These are phyloP conservation scores for Sigmodon hispidus DNA, from an alignment of 2,113 vertebrate genomes.

Conservation along the genomic window DNA sequence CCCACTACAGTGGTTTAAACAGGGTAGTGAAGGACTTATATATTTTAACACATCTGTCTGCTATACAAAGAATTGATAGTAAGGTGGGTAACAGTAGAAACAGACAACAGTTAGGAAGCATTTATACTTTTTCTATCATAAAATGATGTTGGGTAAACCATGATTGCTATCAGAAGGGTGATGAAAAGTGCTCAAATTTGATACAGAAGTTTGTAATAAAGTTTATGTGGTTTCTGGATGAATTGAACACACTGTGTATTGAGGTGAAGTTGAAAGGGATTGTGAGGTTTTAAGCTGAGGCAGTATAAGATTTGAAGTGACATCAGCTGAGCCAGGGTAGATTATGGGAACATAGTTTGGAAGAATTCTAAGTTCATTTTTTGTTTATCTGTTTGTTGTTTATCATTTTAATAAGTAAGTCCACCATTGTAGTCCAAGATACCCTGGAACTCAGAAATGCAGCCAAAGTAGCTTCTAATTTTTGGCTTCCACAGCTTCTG, in stretches of 20 bases:
- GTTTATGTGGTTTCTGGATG: slow-evolving; percentile 7
- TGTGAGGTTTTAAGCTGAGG: neutral
- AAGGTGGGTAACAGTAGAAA: neutral
- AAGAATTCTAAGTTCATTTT: neutral
- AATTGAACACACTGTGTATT: neutral
- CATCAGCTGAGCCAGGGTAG: neutral
- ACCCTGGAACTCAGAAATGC: neutral
- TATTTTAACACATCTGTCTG: neutral
- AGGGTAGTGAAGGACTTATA: too few species aligned
- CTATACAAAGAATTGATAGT: neutral
- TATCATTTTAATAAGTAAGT: neutral
- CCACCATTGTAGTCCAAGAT: neutral
- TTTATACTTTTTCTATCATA: neutral
- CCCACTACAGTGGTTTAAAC: too few species aligned
- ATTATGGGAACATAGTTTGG: neutral
- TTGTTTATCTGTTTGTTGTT: neutral
- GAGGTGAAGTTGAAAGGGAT: neutral
- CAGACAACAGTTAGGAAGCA: neutral
- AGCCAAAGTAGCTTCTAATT: neutral
- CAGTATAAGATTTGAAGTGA: neutral
- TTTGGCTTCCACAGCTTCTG: neutral
- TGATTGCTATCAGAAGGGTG: neutral
- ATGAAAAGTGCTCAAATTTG: neutral
- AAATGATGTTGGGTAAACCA: neutral
- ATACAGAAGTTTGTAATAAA: neutral